Conservation (phyloP, 2,113 vertebrate species). For the Prietella phreatophila region DNA sequence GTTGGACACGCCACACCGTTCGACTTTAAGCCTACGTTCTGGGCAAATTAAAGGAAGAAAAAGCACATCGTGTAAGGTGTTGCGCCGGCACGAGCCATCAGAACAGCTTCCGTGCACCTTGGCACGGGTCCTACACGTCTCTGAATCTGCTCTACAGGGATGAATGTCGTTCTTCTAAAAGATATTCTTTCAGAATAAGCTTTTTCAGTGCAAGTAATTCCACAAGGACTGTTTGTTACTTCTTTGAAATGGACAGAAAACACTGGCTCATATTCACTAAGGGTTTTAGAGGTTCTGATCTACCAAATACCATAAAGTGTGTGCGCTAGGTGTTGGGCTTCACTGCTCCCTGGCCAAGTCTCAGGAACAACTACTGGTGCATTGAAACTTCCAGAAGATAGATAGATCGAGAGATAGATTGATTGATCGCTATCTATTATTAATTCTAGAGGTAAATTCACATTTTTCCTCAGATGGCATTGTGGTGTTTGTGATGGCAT, state of each 20-base stretch:
- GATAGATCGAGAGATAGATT: not conserved
- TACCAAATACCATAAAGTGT: not conserved
- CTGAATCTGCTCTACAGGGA: not conserved
- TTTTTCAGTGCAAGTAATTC: not conserved
- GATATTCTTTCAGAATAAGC: not conserved
- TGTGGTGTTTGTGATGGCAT: not conserved
- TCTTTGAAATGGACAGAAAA: not conserved
- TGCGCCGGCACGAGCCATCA: not conserved
- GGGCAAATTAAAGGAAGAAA: not conserved
- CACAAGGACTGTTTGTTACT: not conserved
- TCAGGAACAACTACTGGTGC: not conserved
- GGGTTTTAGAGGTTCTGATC: not conserved
- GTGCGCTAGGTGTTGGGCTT: not conserved
- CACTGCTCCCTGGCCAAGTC: not conserved
- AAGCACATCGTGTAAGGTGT: not conserved
- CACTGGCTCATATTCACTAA: not conserved
- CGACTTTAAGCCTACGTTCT: slow-evolving; percentile 46
- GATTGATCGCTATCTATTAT: not conserved
- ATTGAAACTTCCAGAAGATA: not conserved
- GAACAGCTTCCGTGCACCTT: not conserved
- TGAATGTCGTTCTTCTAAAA: not conserved
- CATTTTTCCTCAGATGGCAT: too few species aligned
- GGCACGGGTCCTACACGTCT: not conserved
- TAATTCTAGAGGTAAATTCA: not conserved
- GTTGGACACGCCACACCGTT: slow-evolving; percentile 8